These are phyloP conservation scores for Drosophila ananassae DNA, from an alignment of 1,140 invertebrate species.

Conservation along the genomic window DNA sequence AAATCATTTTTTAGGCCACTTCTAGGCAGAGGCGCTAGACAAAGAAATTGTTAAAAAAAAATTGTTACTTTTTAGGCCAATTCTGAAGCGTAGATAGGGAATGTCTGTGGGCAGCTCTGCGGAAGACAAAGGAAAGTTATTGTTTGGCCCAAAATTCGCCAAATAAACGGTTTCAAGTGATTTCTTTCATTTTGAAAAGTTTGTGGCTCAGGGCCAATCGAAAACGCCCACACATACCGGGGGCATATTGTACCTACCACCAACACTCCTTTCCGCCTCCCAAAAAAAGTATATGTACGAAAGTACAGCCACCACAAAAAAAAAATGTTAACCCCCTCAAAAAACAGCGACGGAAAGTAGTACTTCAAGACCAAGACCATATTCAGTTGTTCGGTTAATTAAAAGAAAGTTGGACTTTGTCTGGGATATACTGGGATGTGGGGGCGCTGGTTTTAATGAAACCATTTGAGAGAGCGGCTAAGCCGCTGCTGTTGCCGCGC, in stretches of 20 bases:
- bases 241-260: not conserved
- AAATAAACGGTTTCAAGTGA: constrained; percentile 53
- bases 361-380: constrained; percentile 38
- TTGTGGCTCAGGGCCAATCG: constrained; percentile 51
- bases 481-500: constrained; percentile 28
- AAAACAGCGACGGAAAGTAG: constrained; percentile 2
- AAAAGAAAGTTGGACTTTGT: constrained; percentile 70
- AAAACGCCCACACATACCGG: constrained; percentile 38
- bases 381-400: constrained; percentile 66
- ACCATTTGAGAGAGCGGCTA: constrained; percentile 55
- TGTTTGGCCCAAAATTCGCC: constrained; percentile 27
- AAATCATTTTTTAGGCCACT: constrained; percentile 23
- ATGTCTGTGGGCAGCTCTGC: constrained; percentile 17
- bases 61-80: constrained; percentile 4
- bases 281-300: constrained; percentile 13
- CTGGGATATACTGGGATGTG: constrained; percentile 25
- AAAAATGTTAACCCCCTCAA: constrained; percentile 19
- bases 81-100: constrained; percentile 8
- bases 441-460: constrained; percentile 63
- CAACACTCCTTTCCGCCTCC: not conserved
- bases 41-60: constrained; percentile 9
- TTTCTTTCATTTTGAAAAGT: constrained; percentile 52
- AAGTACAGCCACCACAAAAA: constrained; percentile 23
- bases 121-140: constrained; percentile 49
- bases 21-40: constrained; percentile 17